Percentiles rank a stretch among this genome's conserved stretches.
Evolutionary conservation across 53 echinoderm and acorn worm species (phyloP).

Genomic region (Paracentrotus lividus): DNA sequence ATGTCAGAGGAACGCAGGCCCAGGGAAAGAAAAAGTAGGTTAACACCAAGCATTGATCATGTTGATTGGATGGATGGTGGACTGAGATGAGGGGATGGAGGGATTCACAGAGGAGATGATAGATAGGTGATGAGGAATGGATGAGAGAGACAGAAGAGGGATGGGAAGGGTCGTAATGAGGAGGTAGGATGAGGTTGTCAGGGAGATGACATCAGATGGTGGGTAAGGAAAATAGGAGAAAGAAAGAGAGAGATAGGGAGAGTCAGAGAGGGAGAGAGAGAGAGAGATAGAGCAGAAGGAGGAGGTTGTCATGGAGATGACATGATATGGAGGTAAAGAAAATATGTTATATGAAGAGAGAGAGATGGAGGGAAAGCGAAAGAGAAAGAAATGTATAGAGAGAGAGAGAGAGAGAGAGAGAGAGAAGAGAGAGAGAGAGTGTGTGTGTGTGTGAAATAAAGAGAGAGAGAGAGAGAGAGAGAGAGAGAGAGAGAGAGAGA

Average conservation of each 20-base stretch:
- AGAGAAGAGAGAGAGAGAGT: neutral
- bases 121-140: neutral
- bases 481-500: neutral
- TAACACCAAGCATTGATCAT: conserved; percentile 44
- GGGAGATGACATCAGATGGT: too few species aligned
- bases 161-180: too few species aligned
- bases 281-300: neutral
- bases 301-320: neutral
- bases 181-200: too few species aligned
- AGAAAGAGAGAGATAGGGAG: neutral
- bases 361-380: neutral
- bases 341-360: neutral
- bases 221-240: too few species aligned
- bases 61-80: neutral
- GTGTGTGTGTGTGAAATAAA: neutral
- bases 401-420: neutral
- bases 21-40: conserved; percentile 28
- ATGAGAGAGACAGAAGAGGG: neutral
- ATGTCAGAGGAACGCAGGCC: conserved; percentile 57
- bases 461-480: neutral
- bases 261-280: neutral
- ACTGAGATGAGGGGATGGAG: neutral
- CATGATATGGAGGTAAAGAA: neutral
- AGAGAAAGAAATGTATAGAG: neutral
- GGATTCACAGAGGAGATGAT: neutral